Base-by-base conservation (phyloP, 2,113 vertebrate genomes). In the Perognathus longimembris region DNA sequence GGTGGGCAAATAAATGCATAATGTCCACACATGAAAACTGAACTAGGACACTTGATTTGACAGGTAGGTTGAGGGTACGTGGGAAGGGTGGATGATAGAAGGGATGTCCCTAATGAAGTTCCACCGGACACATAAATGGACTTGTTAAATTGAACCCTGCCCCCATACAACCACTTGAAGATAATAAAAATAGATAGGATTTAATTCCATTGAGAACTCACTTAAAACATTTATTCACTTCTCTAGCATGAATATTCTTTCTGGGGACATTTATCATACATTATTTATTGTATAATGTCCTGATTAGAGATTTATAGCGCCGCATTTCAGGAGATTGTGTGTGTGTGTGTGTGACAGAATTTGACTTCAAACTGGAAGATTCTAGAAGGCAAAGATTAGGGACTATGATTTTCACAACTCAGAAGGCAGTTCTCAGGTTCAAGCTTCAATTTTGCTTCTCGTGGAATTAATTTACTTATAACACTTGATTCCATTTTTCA, bases 381-480 rank as follows among this genome's bases (percentile, higher is more conserved):
- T 54, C 91, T 9, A 88, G 78, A 40, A 9, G 71, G 45, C 26
- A 93, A 67, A 24, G 80, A 3, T 30, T 45, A 67, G 1, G 20
- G 17, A 57, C 32, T 24, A 34, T 20, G 75, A 40, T 79, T 89
- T 79, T 89, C 40, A 80, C 87, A 83, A 86, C 42, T 21, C 22
- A 95, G 42, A 86, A 88, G 63, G n/a, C 50, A 82, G 15, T 38
- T 76, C 1, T 61, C 45, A 45, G 12, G 12, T 45, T 45, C 45
- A 45, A 45, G 45, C 45, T 45, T 45, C 45, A 45, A 45, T 45
- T 45, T 45, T 45, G 45, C 45, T 45, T 12, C 45, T 45, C 45
- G 9, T 17, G 94, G 61, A 50, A 79, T 78, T 89, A 73, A 95
- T 77, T 83, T 92, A 88, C 81, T 79, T 95, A 81, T 36, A 78